A percentile compares a stretch with the other conserved stretches of the same genome.
phyloP scores from a whole-genome alignment of 2,797 vertebrate species.

The Amblyraja radiata region DNA sequence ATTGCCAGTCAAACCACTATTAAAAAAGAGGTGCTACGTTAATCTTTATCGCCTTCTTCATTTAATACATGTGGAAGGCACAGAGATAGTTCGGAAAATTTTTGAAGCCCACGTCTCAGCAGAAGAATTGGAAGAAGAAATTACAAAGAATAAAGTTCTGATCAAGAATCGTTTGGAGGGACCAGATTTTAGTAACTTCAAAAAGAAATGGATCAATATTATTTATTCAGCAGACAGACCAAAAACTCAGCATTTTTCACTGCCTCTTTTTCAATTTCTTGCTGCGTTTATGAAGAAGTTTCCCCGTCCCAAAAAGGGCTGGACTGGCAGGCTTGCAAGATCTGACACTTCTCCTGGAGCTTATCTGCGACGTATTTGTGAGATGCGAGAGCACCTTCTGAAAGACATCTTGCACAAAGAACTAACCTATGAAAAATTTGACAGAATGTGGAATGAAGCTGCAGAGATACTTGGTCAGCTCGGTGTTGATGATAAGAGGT shows the following conservation, averaged over 20 bases:
- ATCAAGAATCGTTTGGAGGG: slow-evolving; percentile 35
- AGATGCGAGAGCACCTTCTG: slow-evolving; percentile 27
- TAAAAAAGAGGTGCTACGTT: slow-evolving; percentile 24
- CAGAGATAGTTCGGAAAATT: slow-evolving; percentile 5
- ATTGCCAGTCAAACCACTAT: slow-evolving; percentile 24
- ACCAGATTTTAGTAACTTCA: neutral
- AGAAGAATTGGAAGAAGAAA: slow-evolving; percentile 29
- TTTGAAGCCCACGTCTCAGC: slow-evolving; percentile 23
- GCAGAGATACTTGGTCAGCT: slow-evolving; percentile 23
- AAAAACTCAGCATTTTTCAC: slow-evolving; percentile 31
- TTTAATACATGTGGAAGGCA: slow-evolving; percentile 35
- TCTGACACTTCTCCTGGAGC: slow-evolving; percentile 15
- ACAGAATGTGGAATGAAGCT: slow-evolving; percentile 27
- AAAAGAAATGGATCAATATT: slow-evolving; percentile 31
- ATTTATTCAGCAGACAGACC: slow-evolving; percentile 29
- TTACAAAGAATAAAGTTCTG: slow-evolving; percentile 34
- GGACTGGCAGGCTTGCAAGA: slow-evolving; percentile 31
- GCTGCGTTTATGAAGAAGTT: slow-evolving; percentile 37
- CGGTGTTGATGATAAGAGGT: neutral
- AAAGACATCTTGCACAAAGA: neutral
- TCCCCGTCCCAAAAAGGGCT: slow-evolving; percentile 31
- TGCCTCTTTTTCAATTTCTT: slow-evolving; percentile 30
- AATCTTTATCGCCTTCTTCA: slow-evolving; percentile 23
- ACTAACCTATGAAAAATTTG: slow-evolving; percentile 24
- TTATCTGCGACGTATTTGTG: slow-evolving; percentile 25